Base-by-base conservation (phyloP, 2,888 invertebrate species). In the Aleiodes testaceus region DNA sequence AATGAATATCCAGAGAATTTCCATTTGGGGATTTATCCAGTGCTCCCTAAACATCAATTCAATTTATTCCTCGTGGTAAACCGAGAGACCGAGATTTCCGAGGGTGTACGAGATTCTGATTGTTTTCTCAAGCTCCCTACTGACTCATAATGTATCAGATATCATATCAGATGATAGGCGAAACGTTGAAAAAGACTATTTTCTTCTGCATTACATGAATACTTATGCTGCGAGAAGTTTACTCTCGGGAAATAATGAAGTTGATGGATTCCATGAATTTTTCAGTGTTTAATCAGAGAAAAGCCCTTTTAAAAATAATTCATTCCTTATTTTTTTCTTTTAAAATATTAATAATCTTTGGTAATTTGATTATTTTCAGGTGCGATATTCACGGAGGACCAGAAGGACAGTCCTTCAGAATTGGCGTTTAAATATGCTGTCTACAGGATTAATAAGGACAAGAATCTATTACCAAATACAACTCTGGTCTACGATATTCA, bases 361-460 rank as follows among this genome's bases (percentile, higher is more conserved):
- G 3, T 14, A 16, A 16, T 16, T 14, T 5, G 0, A 16, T 47
- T 1, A 16, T 47, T 90, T 91, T 1, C 90, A 97, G 97, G 97
- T 83, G 97, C 97, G 52, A 94, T 97, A 77, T 97, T 97, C 88
- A 95, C 95, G 0, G 96, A 96, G 82, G 96, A 97, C 81, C 93
- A 95, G 75, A 93, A 94, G 75, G 95, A 95, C 77, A 95, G 94
- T 77, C 94, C 94, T 75, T 92, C 94, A 0, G 97, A 97, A 87
- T 89, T 96, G 77, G 97, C 97, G 1, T 97, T 98, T 89, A 97
- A 97, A 84, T 97, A 97, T 89, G 97, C 97, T 6, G 95, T 97
- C 12, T 96, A 97, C 88, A 92, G 95, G 78, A 95, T 98, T 83
- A 98, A 98, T 89, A 95, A 96, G 83, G 96, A 97, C 82, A 91